These are phyloP conservation scores for Brachionus manjavacas DNA, from an alignment of 1,140 invertebrate genomes.

Conservation along the genomic window DNA sequence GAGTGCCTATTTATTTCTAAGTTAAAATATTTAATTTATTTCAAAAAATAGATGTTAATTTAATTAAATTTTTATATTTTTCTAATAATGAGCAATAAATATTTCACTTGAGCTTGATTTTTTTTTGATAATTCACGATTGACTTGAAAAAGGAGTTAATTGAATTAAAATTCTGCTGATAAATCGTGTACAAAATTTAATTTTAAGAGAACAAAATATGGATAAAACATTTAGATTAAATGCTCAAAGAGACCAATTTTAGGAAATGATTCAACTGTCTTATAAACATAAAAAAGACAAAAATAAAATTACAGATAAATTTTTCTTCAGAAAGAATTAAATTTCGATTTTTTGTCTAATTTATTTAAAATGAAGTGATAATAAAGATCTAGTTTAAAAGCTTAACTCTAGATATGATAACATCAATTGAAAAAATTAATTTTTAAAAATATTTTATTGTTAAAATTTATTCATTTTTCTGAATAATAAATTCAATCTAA, in stretches of 20 bases:
- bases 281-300: neutral
- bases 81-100: neutral
- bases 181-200: neutral
- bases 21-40: neutral
- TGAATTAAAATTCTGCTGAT: neutral
- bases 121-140: neutral
- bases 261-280: neutral
- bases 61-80: neutral
- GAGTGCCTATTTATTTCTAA: neutral
- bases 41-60: neutral
- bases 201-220: neutral
- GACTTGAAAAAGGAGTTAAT: neutral
- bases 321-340: neutral
- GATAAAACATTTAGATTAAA: neutral
- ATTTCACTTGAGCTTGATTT: too few species aligned
- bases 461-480: neutral
- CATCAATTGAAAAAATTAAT: neutral
- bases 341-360: neutral
- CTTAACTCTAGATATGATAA: neutral
- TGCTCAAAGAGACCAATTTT: neutral
- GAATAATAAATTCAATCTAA: neutral
- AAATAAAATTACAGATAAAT: neutral
- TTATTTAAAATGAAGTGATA: neutral
- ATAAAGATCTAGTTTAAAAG: neutral
- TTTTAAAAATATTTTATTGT: neutral